A percentile compares a stretch with the other conserved stretches of the same genome.
phyloP scores from a whole-genome alignment of 2,113 vertebrate species.

The zebrafish (Danio rerio) region DNA sequence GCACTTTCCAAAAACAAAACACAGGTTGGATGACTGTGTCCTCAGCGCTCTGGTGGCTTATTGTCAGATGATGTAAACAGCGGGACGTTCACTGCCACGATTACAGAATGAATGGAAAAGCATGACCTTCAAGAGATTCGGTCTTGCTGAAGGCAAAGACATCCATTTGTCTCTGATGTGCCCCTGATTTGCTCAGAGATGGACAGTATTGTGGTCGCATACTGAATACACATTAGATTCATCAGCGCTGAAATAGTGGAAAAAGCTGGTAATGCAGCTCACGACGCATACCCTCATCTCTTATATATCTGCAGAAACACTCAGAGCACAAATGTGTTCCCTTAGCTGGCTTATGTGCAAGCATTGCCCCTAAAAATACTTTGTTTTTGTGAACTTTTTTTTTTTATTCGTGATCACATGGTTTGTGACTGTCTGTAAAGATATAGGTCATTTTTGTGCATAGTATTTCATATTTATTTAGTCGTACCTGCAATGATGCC shows the following conservation, averaged over 20 bases:
- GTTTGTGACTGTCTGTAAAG: neutral
- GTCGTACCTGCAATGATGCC: constrained; percentile 95
- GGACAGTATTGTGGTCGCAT: constrained; percentile 37
- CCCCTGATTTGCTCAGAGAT: constrained; percentile 48
- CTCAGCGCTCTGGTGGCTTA: neutral
- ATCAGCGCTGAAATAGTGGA: constrained; percentile 66
- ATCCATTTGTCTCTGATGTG: constrained; percentile 8
- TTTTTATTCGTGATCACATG: neutral
- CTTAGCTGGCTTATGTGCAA: neutral
- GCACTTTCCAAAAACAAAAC: neutral
- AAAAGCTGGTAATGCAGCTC: constrained; percentile 61
- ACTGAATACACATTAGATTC: constrained; percentile 67
- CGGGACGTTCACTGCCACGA: constrained; percentile 74
- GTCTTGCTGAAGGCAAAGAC: constrained; percentile 34
- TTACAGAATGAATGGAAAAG: constrained; percentile 74
- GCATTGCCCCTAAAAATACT: neutral
- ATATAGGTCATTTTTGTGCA: neutral
- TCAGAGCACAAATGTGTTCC: neutral
- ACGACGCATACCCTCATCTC: constrained; percentile 4
- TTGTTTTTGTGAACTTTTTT: neutral
- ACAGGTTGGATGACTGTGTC: neutral
- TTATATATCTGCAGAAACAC: constrained; percentile 15
- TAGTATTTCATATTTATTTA: constrained; percentile 28
- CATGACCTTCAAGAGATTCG: constrained; percentile 9
- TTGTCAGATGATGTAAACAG: constrained; percentile 51